Conservation (phyloP, 2,888 invertebrate genomes). For the Tanytarsus gracilentus region DNA sequence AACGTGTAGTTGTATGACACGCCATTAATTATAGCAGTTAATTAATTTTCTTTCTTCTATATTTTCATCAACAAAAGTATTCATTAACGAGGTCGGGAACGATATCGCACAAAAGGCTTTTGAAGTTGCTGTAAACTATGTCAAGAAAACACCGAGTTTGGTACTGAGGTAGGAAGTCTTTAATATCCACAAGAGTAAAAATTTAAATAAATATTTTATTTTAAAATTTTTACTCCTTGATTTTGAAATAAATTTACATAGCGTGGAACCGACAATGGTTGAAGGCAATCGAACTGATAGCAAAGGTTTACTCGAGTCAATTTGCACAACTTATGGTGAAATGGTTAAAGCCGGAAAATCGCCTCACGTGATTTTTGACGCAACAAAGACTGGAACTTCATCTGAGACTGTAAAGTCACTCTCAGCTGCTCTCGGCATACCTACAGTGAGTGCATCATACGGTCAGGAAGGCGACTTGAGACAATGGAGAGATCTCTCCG, state of each 20-base stretch:
- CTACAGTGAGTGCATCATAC: constrained; percentile 76
- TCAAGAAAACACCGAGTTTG: constrained; percentile 58
- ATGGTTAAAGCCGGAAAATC: constrained; percentile 54
- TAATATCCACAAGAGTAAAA: too few relatives aligned
- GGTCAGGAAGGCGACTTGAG: constrained; percentile 75
- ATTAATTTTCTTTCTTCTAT: constrained; percentile 1
- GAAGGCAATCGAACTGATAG: constrained; percentile 65
- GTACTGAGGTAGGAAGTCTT: too few relatives aligned
- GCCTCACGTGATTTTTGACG: constrained; percentile 73
- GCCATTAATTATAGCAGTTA: neutral
- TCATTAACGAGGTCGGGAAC: constrained; percentile 66
- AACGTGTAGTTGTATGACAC: neutral
- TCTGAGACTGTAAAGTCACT: constrained; percentile 82
- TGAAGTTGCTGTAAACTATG: constrained; percentile 60
- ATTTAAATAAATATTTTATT: too few relatives aligned
- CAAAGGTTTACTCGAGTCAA: constrained; percentile 57
- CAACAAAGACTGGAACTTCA: constrained; percentile 68
- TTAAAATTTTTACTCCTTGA: too few relatives aligned
- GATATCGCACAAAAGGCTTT: constrained; percentile 60
- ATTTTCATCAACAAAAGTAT: constrained; percentile 45
- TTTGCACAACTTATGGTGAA: constrained; percentile 62
- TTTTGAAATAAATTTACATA: too few relatives aligned
- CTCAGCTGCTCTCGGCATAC: constrained; percentile 66
- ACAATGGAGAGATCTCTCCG: constrained; percentile 68
- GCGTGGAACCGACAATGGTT: constrained; percentile 52